Base-by-base conservation (phyloP, 2,797 vertebrate genomes). In the Channa striata region DNA sequence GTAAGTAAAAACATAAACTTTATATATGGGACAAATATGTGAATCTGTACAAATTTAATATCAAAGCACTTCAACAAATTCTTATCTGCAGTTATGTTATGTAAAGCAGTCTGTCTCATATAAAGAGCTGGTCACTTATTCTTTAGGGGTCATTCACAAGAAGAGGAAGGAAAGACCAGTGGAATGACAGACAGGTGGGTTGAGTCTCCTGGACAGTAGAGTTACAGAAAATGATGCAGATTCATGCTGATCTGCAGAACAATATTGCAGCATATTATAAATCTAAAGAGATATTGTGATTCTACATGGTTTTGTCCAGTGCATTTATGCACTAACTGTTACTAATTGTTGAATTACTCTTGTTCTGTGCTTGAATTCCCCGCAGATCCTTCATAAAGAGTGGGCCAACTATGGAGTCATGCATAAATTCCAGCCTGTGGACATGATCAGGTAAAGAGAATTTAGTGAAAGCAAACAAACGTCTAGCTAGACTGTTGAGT, bases 391-490 rank as follows among this genome's bases (percentile, higher is more conserved):
- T 42, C 96, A 98, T 90, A 95, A 88, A 85, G 98, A 99, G 91
- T 99, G 98, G 98, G 98, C 98, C 11, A 95, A 96, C 93, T 99
- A 99, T 0, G 95, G 97, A 88, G 97, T 91, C 19, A 99, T 99
- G 93, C 96, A 96, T 90, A 99, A 99, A 90, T 98, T 96, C 93
- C 98, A 99, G 79, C 98, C 98, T 51, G 94, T 98, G 77, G 94
- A 99, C 85, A 95, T 99, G 75, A 98, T 99, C 93, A 97, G 98
- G 98, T 99, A 95, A 17, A 5, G 16, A 57, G 7, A 6, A 61
- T 11, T 53, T 1, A n/a, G 3, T 21, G 6, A 12, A 30, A 37
- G 42, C 11, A 42, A 11, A 20, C 13, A 40, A 21, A 10, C 6
- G 17, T 48, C 4, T 46, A 34, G 43, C 14, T 67, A 11, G 1